These are phyloP conservation scores for Palloptera scutellata DNA, from an alignment of 2,888 invertebrate genomes.

Conservation along the genomic window DNA sequence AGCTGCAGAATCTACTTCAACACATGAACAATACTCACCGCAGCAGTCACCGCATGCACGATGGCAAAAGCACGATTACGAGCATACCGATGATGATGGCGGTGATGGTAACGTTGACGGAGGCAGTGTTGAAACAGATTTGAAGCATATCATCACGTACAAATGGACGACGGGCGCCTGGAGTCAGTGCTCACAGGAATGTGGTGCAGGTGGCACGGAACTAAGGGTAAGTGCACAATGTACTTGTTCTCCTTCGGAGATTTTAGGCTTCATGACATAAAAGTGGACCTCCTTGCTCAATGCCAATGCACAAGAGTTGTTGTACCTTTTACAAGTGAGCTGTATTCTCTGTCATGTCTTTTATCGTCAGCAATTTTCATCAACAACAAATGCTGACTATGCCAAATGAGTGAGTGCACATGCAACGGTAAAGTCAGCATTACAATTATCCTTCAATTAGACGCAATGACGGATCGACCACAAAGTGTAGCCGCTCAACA, in stretches of 20 bases:
- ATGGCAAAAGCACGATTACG: constrained; percentile 47
- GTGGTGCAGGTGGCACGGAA: constrained; percentile 75
- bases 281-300: background rate
- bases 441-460: constrained; percentile 32
- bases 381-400: background rate
- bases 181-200: constrained; percentile 85
- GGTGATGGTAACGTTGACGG: constrained; percentile 4
- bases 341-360: background rate
- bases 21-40: constrained; percentile 32
- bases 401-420: constrained; percentile 11
- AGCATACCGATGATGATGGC: constrained; percentile 35
- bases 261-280: background rate
- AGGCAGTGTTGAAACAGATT: constrained; percentile 17
- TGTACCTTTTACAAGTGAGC: background rate
- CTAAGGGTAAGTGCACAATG: constrained; percentile 52
- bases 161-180: constrained; percentile 85
- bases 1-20: constrained; percentile 24
- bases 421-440: constrained; percentile 16
- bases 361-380: background rate
- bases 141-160: constrained; percentile 66
- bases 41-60: constrained; percentile 55
- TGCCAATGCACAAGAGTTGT: background rate
- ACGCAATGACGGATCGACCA: constrained; percentile 12
- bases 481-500: constrained; percentile 21
- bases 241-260: no score